Conservation (phyloP, 2,797 vertebrate species). For the Catharus ustulatus region DNA sequence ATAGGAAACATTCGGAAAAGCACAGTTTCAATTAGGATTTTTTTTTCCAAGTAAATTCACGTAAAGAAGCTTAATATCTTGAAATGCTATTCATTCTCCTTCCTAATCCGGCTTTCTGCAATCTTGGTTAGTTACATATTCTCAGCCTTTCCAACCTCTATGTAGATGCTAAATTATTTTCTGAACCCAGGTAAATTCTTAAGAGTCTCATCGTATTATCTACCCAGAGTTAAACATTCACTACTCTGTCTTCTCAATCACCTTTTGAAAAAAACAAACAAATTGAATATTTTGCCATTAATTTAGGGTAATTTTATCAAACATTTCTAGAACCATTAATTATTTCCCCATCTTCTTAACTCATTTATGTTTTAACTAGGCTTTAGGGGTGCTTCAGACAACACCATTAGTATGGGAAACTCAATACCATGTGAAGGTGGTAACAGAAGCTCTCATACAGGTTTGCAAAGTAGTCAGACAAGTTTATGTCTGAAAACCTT, state of each 20-base stretch:
- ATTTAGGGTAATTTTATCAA: not conserved
- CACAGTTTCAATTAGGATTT: accelerated
- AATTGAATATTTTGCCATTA: not conserved
- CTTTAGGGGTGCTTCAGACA: not conserved
- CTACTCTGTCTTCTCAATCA: not conserved
- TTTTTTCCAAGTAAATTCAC: not conserved
- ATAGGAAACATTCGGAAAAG: not conserved
- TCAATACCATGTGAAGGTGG: not conserved
- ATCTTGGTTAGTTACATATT: not conserved
- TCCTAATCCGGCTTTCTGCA: not conserved
- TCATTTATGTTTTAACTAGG: not conserved
- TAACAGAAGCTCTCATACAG: not conserved
- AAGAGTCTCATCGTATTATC: not conserved
- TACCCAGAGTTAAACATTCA: not conserved
- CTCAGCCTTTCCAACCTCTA: not conserved
- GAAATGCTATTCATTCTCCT: not conserved
- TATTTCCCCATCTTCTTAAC: not conserved
- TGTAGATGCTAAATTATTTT: not conserved
- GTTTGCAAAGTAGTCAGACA: not conserved
- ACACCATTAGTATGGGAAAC: not conserved
- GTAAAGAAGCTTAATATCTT: not conserved
- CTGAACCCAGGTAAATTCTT: not conserved
- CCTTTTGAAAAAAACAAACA: not conserved
- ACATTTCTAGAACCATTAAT: not conserved
- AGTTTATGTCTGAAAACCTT: not conserved